Evolutionary conservation across 2,797 vertebrate genomes (phyloP).

Genomic region (Esox masquinongy): DNA sequence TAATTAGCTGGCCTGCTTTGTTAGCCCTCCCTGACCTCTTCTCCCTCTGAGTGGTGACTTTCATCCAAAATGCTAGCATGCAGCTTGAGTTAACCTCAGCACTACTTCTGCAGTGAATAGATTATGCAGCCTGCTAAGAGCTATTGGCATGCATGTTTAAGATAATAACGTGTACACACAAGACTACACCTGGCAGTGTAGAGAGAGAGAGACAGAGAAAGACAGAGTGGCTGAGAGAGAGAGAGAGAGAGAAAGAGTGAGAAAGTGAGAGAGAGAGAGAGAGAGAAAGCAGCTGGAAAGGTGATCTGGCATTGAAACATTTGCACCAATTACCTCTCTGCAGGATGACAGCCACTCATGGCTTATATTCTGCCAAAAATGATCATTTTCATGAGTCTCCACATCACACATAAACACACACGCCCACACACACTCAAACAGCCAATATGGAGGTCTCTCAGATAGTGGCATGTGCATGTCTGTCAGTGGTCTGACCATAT

Average conservation of each 20-base stretch:
- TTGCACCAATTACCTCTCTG: conserved; percentile 22
- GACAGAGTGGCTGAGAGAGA: background rate
- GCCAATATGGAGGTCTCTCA: background rate
- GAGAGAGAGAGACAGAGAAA: background rate
- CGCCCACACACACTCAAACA: background rate
- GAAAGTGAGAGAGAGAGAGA: background rate
- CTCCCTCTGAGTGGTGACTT: conserved; percentile 10
- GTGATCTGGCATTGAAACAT: conserved; percentile 19
- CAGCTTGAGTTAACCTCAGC: background rate
- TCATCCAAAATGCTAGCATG: background rate
- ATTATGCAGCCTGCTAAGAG: background rate
- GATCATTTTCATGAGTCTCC: conserved; percentile 4
- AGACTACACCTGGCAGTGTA: background rate
- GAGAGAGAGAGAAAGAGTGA: background rate
- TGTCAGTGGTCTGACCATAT: background rate
- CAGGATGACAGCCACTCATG: conserved; percentile 11
- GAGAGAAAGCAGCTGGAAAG: conserved; percentile 18
- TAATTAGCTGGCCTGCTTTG: conserved; percentile 37
- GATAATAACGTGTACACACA: background rate
- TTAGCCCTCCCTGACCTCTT: conserved; percentile 29
- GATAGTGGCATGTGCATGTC: background rate
- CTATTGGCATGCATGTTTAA: conserved; percentile 2
- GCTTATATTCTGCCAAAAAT: background rate
- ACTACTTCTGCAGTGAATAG: background rate
- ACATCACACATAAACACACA: conserved; percentile 4